phyloP scores from a whole-genome alignment of 2,113 vertebrate genomes.

The Bubo bubo region DNA sequence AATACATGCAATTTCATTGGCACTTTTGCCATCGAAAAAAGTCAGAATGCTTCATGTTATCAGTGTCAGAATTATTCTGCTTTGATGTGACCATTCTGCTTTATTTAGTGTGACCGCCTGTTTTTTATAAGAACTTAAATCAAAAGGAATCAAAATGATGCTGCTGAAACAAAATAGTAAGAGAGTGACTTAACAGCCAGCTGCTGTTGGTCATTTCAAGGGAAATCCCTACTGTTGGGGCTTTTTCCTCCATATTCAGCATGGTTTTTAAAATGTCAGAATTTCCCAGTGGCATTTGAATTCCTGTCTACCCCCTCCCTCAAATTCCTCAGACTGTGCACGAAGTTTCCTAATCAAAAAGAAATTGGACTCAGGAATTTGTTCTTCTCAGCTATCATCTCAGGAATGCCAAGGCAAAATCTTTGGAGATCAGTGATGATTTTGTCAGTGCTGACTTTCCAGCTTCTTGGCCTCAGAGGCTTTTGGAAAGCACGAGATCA shows the following conservation, averaged over 20 bases:
- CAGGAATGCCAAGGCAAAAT: background rate
- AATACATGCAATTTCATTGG: background rate
- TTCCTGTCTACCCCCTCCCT: background rate
- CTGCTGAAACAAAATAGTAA: background rate
- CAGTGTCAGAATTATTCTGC: background rate
- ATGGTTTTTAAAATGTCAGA: background rate
- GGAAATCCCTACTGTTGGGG: background rate
- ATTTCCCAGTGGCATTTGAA: background rate
- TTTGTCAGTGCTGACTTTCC: background rate
- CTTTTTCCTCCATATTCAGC: background rate
- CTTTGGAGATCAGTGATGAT: background rate
- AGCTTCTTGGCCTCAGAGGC: background rate
- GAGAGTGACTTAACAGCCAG: background rate
- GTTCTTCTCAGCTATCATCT: background rate
- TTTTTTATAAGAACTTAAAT: background rate
- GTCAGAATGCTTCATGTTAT: background rate
- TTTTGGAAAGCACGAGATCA: background rate
- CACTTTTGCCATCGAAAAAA: background rate
- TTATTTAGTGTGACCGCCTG: background rate
- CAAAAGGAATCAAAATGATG: constrained; percentile 7
- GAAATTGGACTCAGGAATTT: background rate
- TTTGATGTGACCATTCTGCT: background rate
- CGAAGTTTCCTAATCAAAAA: background rate
- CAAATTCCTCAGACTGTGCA: background rate
- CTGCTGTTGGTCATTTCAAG: background rate